These are phyloP conservation scores for Monopterus albus DNA, from an alignment of 2,113 vertebrate species.

Conservation along the genomic window DNA sequence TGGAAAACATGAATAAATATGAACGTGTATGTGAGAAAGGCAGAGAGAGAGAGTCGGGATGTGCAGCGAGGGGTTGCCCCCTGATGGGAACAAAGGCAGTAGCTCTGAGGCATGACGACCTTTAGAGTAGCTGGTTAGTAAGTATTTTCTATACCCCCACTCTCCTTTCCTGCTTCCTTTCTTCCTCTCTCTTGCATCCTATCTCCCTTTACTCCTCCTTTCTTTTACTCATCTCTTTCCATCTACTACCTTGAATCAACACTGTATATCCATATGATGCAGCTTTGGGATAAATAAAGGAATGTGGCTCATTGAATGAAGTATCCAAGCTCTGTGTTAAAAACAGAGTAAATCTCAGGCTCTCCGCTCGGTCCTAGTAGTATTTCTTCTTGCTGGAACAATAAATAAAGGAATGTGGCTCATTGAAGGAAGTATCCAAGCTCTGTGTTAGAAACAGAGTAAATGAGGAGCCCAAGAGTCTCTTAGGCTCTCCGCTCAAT, in stretches of 20 bases:
- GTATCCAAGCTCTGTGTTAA: constrained; percentile 22
- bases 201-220: background rate
- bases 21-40: background rate
- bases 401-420: constrained; percentile 47
- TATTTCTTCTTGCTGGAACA: constrained; percentile 8
- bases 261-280: constrained; percentile 16
- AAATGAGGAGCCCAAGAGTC: constrained; percentile 34
- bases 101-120: constrained; percentile 49
- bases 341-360: constrained; percentile 10
- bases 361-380: background rate
- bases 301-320: constrained; percentile 9
- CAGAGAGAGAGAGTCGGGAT: background rate
- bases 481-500: background rate
- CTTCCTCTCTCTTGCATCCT: constrained; percentile 3
- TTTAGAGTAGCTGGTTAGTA: constrained; percentile 42
- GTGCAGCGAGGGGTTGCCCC: constrained; percentile 17
- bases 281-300: constrained; percentile 42
- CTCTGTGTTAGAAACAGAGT: constrained; percentile 24
- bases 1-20: background rate
- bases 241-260: background rate
- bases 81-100: constrained; percentile 59
- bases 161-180: background rate
- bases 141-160: constrained; percentile 4
- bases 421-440: constrained; percentile 10
- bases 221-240: background rate